Evolutionary conservation across 2,888 invertebrate genomes (phyloP).

Genomic region (Micoletzkya japonica): DNA sequence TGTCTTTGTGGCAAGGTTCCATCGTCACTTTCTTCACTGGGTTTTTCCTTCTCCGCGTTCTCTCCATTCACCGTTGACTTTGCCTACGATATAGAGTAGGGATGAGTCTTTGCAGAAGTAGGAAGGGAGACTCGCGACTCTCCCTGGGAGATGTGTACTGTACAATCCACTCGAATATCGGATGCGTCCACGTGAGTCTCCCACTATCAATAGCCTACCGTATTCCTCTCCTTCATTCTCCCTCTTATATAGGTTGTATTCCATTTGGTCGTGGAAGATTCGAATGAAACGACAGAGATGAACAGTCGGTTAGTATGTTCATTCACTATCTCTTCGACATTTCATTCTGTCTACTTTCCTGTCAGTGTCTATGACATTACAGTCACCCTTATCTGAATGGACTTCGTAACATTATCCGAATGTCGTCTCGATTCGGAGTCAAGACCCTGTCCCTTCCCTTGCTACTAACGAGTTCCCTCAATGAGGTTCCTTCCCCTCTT

Average conservation of each 20-base stretch:
- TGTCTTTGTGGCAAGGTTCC: no score
- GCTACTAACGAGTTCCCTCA: constrained; percentile 86
- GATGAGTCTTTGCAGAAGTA: not conserved
- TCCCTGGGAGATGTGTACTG: constrained; percentile 66
- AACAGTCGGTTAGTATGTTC: constrained; percentile 19
- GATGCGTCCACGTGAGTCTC: constrained; percentile 48
- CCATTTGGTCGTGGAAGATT: constrained; percentile 88
- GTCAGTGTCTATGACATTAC: constrained; percentile 67
- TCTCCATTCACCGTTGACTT: no score
- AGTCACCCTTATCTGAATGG: constrained; percentile 88
- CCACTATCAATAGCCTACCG: not conserved
- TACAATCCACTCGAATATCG: constrained; percentile 63
- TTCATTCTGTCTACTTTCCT: not conserved
- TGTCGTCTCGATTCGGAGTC: constrained; percentile 90
- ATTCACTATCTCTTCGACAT: not conserved
- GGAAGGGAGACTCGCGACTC: constrained; percentile 31
- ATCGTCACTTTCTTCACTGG: no score
- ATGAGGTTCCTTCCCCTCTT: constrained; percentile 74
- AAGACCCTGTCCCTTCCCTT: constrained; percentile 90
- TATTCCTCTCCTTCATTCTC: constrained; percentile 33
- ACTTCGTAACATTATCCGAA: constrained; percentile 88
- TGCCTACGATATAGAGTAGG: no score
- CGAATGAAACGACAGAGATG: constrained; percentile 25
- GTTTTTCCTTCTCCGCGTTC: no score
- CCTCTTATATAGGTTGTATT: constrained; percentile 85